phyloP scores from a whole-genome alignment of 2,888 invertebrate species.

The Heliconius cydno region DNA sequence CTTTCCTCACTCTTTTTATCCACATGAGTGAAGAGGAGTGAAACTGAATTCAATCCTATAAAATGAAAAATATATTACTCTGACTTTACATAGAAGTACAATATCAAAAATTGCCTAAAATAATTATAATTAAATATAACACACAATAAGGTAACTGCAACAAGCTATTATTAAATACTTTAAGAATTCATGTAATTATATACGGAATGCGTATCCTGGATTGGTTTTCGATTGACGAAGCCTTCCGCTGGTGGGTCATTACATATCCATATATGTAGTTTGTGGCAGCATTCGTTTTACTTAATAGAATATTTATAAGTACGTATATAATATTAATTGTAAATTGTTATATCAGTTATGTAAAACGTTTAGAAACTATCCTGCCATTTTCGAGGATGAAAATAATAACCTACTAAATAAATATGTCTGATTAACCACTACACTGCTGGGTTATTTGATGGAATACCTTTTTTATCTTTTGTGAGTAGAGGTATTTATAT shows the following conservation, averaged over 20 bases:
- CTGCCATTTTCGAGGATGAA: not conserved
- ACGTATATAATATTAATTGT: not conserved
- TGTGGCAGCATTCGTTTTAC: not conserved
- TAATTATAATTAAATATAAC: not conserved
- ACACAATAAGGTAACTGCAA: not conserved
- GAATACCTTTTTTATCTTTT: too few relatives aligned
- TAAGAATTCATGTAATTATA: slow-evolving; percentile 12
- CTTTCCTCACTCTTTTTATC: too few relatives aligned
- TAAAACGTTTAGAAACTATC: not conserved
- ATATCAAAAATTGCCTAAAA: not conserved
- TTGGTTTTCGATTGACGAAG: slow-evolving; percentile 20
- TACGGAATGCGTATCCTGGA: slow-evolving; percentile 20
- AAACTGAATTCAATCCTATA: not conserved
- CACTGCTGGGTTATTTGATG: too few relatives aligned
- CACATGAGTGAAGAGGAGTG: too few relatives aligned
- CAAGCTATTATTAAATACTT: not conserved
- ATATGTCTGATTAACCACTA: not conserved
- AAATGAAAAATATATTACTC: not conserved
- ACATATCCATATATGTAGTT: slow-evolving; percentile 8
- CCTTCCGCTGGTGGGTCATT: slow-evolving; percentile 18
- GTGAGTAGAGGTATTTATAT: too few relatives aligned
- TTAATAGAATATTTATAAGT: not conserved
- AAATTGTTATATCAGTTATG: not conserved
- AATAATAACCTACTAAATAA: not conserved
- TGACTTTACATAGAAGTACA: too few relatives aligned